A percentile compares a stretch with the other conserved stretches of the same genome.
Evolutionary conservation across 2,888 invertebrate species (phyloP).

Genomic region (Zhengitettix transpicula): DNA sequence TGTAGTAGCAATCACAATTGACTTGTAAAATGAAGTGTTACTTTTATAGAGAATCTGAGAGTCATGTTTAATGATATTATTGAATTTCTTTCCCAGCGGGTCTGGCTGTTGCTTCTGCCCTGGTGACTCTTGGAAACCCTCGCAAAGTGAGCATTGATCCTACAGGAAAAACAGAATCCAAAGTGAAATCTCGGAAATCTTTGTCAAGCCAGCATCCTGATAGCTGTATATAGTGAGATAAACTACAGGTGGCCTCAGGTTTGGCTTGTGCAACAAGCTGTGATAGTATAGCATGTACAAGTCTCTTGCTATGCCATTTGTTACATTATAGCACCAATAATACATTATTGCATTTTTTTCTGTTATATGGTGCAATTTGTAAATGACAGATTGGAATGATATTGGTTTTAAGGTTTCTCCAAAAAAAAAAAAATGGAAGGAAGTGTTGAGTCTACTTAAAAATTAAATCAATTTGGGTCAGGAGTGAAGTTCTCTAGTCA

Average conservation of each 20-base stretch:
- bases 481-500: too few species aligned
- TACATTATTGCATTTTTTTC: too few species aligned
- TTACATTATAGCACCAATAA: too few species aligned
- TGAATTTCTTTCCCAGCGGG: conserved; percentile 33
- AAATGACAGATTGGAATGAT: too few species aligned
- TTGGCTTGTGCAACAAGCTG: not conserved
- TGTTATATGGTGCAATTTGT: too few species aligned
- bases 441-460: too few species aligned
- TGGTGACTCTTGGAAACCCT: conserved; percentile 74
- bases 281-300: not conserved
- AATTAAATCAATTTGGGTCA: too few species aligned
- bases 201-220: conserved; percentile 56
- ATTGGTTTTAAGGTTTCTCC: too few species aligned
- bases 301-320: not conserved
- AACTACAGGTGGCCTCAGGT: not conserved
- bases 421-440: too few species aligned
- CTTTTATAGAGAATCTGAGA: too few species aligned
- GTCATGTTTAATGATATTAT: not conserved
- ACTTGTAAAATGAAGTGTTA: too few species aligned
- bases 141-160: conserved; percentile 51
- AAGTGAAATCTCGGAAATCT: conserved; percentile 36
- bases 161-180: conserved; percentile 27
- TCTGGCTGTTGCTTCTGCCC: conserved; percentile 74
- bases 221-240: conserved; percentile 23
- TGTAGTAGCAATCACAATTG: too few species aligned